Percentiles rank a stretch among this genome's conserved stretches.
Conservation (phyloP, 2,888 invertebrate species). For the Drosophila pseudotakahashii region DNA sequence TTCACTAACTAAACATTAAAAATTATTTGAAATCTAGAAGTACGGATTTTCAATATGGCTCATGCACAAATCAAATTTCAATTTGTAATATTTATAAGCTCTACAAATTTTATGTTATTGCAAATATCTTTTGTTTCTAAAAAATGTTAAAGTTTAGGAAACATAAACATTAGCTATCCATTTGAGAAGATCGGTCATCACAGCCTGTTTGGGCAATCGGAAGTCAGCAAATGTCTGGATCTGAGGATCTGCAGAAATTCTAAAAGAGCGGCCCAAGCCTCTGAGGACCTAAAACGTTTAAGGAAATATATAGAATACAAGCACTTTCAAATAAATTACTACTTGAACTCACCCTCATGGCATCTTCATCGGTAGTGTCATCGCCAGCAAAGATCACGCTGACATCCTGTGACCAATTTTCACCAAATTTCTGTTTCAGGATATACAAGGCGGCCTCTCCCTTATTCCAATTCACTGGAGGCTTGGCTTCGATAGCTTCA, state of each 20-base stretch:
- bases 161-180: conserved; percentile 86
- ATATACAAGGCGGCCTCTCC: conserved; percentile 90
- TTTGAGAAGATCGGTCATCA: conserved; percentile 89
- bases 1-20: conserved; percentile 1
- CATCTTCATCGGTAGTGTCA: conserved; percentile 95
- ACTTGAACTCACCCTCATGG: conserved; percentile 89
- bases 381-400: conserved; percentile 94
- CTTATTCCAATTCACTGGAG: conserved; percentile 87
- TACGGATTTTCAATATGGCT: background rate
- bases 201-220: conserved; percentile 89
- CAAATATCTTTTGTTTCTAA: conserved; percentile 6
- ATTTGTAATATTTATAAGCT: background rate
- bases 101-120: background rate
- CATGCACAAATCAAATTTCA: background rate
- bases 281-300: conserved; percentile 86
- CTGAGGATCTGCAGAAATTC: conserved; percentile 88
- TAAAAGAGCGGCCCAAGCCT: conserved; percentile 91
- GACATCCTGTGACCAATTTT: conserved; percentile 89
- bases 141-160: conserved; percentile 32
- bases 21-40: background rate
- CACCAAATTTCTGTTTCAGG: conserved; percentile 89
- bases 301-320: conserved; percentile 5
- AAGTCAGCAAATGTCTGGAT: conserved; percentile 89
- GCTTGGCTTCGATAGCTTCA: conserved; percentile 90
- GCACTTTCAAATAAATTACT: background rate